Percentiles rank a stretch among this genome's conserved stretches.
Conservation (phyloP, 2,113 vertebrate genomes). For the Mesoclemmys tuberculata region DNA sequence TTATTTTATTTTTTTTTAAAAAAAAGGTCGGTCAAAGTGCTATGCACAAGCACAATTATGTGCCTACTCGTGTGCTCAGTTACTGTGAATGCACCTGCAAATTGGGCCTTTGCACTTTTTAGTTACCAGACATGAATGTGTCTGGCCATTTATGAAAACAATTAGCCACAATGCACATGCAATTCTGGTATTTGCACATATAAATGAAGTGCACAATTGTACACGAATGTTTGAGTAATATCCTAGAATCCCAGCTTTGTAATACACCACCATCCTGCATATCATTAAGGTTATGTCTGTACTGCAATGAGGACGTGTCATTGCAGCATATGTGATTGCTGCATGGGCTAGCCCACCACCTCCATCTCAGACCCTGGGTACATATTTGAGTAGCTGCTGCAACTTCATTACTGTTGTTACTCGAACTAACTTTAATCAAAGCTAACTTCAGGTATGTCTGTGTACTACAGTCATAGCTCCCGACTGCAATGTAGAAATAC, state of each 20-base stretch:
- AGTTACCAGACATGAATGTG: background rate
- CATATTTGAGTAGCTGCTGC: background rate
- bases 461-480: background rate
- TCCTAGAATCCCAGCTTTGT: constrained; percentile 27
- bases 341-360: background rate
- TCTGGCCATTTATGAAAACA: background rate
- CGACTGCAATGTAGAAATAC: background rate
- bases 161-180: background rate
- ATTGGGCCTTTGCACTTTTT: background rate
- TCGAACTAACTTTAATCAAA: background rate
- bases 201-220: background rate
- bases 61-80: background rate
- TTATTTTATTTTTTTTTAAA: background rate
- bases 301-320: background rate
- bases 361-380: background rate
- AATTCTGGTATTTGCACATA: background rate
- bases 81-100: background rate
- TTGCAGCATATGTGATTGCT: background rate
- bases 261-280: background rate
- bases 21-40: background rate
- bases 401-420: background rate
- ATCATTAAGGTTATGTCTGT: background rate
- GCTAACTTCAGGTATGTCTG: background rate
- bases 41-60: background rate
- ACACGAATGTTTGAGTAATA: background rate